Percentiles rank a stretch among this genome's conserved stretches.
Conservation (phyloP, 2,888 invertebrate species). For the Strigamia maritima region DNA sequence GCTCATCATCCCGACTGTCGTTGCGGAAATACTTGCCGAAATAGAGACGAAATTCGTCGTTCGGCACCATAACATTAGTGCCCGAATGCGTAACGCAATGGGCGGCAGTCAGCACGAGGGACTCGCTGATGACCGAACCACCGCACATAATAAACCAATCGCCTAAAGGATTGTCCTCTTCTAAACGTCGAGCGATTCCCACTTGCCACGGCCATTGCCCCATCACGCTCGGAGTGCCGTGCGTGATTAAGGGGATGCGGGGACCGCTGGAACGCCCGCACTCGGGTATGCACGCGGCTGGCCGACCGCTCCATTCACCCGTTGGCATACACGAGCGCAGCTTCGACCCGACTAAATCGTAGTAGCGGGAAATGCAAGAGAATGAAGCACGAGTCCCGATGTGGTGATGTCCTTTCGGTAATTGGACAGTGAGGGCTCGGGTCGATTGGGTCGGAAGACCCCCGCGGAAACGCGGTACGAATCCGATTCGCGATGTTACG, state of each 20-base stretch:
- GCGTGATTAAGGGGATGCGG: slow-evolving; percentile 44
- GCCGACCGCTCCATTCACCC: slow-evolving; percentile 45
- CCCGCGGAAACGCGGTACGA: neutral
- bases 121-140: neutral
- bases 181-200: neutral
- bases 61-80: slow-evolving; percentile 11
- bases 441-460: neutral
- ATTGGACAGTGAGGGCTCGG: neutral
- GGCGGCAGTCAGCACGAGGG: slow-evolving; percentile 43
- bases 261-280: slow-evolving; percentile 45
- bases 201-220: slow-evolving; percentile 47
- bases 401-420: slow-evolving; percentile 43
- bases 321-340: slow-evolving; percentile 43
- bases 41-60: slow-evolving; percentile 43
- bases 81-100: slow-evolving; percentile 44
- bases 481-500: neutral
- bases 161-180: neutral
- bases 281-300: slow-evolving; percentile 40
- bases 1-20: slow-evolving; percentile 44
- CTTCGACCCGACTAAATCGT: slow-evolving; percentile 44
- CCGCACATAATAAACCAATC: slow-evolving; percentile 4
- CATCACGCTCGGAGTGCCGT: slow-evolving; percentile 44
- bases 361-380: slow-evolving; percentile 44
- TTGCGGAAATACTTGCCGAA: slow-evolving; percentile 45
- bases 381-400: slow-evolving; percentile 43